Percentiles rank a stretch among this genome's conserved stretches.
phyloP scores from a whole-genome alignment of 2,888 invertebrate genomes.

The Acleris holmiana region DNA sequence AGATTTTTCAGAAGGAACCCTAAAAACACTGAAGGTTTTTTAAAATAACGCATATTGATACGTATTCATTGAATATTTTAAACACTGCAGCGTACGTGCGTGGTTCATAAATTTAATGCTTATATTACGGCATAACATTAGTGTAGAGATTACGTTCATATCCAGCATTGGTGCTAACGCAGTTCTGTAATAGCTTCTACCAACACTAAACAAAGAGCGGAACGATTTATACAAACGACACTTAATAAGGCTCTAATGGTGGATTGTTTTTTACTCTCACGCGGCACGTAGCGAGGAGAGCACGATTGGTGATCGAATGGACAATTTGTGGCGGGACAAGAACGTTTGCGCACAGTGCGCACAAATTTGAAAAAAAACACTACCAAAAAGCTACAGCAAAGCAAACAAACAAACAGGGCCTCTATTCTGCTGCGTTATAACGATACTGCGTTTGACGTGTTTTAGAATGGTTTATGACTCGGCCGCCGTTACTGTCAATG shows the following conservation, averaged over 20 bases:
- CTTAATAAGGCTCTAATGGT: constrained; percentile 42
- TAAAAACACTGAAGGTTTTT: no score
- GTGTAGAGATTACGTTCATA: constrained; percentile 9
- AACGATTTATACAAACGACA: constrained; percentile 40
- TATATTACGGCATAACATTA: background rate
- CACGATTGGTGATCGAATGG: constrained; percentile 37
- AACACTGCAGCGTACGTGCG: background rate
- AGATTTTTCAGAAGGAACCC: no score
- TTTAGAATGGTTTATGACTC: no score
- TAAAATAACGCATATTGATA: no score
- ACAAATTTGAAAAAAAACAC: no score
- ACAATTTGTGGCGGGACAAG: constrained; percentile 45
- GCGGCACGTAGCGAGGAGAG: constrained; percentile 1
- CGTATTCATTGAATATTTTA: background rate
- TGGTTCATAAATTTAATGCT: constrained; percentile 9
- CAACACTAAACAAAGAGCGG: constrained; percentile 34
- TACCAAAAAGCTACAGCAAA: no score
- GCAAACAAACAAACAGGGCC: no score
- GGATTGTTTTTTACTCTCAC: constrained; percentile 42
- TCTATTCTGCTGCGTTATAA: no score
- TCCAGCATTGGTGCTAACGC: constrained; percentile 27
- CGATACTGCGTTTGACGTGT: no score
- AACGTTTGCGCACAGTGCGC: no score
- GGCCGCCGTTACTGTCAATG: no score
- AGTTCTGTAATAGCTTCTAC: constrained; percentile 33